phyloP scores from a whole-genome alignment of 2,113 vertebrate genomes.

The Microtus richardsoni region DNA sequence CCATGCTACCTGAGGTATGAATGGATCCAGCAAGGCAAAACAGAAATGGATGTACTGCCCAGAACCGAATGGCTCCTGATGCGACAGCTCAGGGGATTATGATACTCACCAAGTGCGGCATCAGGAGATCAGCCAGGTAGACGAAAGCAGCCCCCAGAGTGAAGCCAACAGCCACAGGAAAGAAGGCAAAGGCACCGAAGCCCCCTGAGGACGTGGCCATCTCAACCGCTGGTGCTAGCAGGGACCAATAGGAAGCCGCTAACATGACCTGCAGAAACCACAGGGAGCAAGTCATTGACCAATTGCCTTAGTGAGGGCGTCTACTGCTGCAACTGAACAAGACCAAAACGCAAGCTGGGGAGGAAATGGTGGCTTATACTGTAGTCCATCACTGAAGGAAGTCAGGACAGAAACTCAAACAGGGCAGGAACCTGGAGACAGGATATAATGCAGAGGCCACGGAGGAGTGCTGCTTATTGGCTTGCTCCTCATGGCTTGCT shows the following conservation, averaged over 20 bases:
- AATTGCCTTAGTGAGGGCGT: background rate
- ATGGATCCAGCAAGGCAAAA: fast-evolving
- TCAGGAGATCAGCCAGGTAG: slow-evolving; percentile 90
- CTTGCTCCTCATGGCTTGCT: background rate
- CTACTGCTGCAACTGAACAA: background rate
- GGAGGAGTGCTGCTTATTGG: background rate
- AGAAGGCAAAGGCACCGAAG: slow-evolving; percentile 93
- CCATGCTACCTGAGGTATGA: too few relatives aligned
- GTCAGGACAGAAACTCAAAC: background rate
- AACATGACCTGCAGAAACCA: slow-evolving; percentile 93
- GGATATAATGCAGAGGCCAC: background rate
- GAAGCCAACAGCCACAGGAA: slow-evolving; percentile 95
- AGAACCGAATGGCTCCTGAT: background rate
- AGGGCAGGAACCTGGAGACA: background rate
- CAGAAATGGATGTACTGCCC: fast-evolving
- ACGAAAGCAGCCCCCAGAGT: slow-evolving; percentile 94
- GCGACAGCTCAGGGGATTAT: fast-evolving
- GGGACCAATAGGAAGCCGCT: slow-evolving; percentile 97
- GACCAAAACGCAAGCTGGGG: background rate
- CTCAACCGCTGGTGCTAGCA: slow-evolving; percentile 95
- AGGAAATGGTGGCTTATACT: background rate
- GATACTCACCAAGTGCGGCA: slow-evolving; percentile 92
- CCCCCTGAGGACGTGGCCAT: slow-evolving; percentile 93
- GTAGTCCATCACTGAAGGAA: background rate
- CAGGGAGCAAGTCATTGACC: background rate